Conservation (phyloP, 2,888 invertebrate genomes). For the Conus canariensis region DNA sequence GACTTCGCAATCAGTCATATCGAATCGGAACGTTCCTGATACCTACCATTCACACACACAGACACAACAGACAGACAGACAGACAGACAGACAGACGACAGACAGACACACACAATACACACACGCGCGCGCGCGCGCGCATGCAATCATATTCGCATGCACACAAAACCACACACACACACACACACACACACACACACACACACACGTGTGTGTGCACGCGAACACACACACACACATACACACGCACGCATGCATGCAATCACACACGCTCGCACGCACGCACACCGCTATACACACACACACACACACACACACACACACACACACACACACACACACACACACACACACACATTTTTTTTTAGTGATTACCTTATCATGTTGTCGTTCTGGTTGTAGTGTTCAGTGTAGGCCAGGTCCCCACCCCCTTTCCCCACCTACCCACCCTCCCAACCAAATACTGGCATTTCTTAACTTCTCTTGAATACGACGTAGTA, state of each 20-base stretch:
- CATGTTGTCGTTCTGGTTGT: no score
- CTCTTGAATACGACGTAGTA: no score
- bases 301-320: slow-evolving; percentile 8
- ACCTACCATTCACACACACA: not conserved
- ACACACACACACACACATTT: not conserved
- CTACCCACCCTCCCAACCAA: no score
- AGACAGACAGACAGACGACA: not conserved
- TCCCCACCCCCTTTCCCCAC: no score
- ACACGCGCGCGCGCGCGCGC: no score
- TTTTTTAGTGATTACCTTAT: no score
- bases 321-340: slow-evolving; percentile 13
- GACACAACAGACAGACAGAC: not conserved
- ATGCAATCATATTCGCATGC: no score
- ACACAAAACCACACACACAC: not conserved
- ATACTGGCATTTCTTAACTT: no score
- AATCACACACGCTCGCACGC: slow-evolving; percentile 23
- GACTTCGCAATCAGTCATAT: no score
- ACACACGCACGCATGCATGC: not conserved
- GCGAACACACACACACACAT: slow-evolving; percentile 4
- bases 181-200: slow-evolving; percentile 10
- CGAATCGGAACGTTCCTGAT: not conserved
- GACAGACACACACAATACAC: not conserved
- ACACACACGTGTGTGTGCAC: not conserved
- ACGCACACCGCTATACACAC: not conserved
- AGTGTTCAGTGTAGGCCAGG: no score